Evolutionary conservation across 2,113 vertebrate species (phyloP).

Genomic region (Colistium nudipinnis): DNA sequence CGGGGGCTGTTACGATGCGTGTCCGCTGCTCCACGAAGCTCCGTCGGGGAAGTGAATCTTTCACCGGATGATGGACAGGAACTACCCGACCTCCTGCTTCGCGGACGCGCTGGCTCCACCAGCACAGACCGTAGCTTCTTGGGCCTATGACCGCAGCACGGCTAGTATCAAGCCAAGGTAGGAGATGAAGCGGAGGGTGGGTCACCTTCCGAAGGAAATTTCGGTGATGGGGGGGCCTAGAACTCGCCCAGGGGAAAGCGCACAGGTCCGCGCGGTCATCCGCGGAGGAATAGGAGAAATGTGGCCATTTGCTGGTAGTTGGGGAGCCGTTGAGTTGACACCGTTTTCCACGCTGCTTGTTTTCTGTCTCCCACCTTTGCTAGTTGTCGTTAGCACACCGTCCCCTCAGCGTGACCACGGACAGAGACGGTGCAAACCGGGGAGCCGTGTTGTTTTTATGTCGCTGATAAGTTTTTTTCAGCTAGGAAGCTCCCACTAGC

Average conservation of each 20-base stretch:
- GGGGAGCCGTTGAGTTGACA: constrained; percentile 24
- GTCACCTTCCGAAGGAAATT: constrained; percentile 80
- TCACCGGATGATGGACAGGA: constrained; percentile 93
- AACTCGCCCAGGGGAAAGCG: constrained; percentile 3
- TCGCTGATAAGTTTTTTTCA: background rate
- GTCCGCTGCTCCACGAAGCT: constrained; percentile 77
- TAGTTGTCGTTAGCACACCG: constrained; percentile 57
- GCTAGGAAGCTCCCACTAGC: background rate
- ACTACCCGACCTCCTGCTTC: constrained; percentile 90
- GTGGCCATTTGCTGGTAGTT: constrained; percentile 4
- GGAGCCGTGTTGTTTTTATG: background rate
- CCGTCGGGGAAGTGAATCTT: constrained; percentile 75
- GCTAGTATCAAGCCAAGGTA: constrained; percentile 89
- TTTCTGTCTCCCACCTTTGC: constrained; percentile 41
- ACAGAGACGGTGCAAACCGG: constrained; percentile 1
- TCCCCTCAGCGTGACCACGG: constrained; percentile 8
- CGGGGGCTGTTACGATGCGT: constrained; percentile 77
- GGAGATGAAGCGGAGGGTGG: constrained; percentile 76
- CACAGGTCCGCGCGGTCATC: background rate
- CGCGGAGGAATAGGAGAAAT: background rate
- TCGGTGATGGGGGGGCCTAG: constrained; percentile 80
- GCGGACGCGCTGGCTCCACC: constrained; percentile 86
- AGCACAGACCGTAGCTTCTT: constrained; percentile 85
- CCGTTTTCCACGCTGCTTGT: constrained; percentile 28
- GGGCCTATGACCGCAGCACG: constrained; percentile 90